Evolutionary conservation across 2,113 vertebrate species (phyloP).

Genomic region (Corythaeola cristata): DNA sequence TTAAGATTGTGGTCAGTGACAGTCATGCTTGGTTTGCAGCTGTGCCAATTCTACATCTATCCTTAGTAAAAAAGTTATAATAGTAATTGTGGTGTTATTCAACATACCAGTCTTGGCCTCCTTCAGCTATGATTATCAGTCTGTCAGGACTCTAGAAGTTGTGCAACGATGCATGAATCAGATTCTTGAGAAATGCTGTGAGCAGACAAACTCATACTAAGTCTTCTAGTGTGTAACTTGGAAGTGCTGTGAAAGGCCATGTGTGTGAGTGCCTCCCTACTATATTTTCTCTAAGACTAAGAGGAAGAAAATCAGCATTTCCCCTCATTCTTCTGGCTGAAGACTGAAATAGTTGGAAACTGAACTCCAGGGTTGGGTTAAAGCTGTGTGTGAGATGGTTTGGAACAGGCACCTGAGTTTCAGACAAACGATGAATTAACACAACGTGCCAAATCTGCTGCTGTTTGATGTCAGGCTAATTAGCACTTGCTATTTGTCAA

Average conservation of each 20-base stretch:
- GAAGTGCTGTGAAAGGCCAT: not conserved
- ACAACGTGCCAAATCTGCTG: not conserved
- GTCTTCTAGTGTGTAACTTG: not conserved
- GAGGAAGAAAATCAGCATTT: not conserved
- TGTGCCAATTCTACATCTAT: not conserved
- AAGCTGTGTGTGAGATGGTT: not conserved
- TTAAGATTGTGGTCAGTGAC: not conserved
- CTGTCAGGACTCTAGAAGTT: not conserved
- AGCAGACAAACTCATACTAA: not conserved
- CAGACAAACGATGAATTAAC: not conserved
- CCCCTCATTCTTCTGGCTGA: not conserved
- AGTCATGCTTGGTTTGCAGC: not conserved
- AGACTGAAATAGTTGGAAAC: not conserved
- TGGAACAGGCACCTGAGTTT: not conserved
- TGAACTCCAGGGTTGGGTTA: not conserved
- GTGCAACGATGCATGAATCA: not conserved
- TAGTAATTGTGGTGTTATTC: not conserved
- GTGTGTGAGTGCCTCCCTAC: not conserved
- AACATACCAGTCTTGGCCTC: not conserved
- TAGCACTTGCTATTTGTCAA: not conserved
- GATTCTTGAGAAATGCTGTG: not conserved
- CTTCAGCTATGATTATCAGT: not conserved
- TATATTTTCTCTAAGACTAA: not conserved
- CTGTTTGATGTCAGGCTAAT: not conserved
- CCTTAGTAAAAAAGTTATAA: not conserved